Evolutionary conservation across 1,140 invertebrate species (phyloP).

Genomic region (Bombus superbus): DNA sequence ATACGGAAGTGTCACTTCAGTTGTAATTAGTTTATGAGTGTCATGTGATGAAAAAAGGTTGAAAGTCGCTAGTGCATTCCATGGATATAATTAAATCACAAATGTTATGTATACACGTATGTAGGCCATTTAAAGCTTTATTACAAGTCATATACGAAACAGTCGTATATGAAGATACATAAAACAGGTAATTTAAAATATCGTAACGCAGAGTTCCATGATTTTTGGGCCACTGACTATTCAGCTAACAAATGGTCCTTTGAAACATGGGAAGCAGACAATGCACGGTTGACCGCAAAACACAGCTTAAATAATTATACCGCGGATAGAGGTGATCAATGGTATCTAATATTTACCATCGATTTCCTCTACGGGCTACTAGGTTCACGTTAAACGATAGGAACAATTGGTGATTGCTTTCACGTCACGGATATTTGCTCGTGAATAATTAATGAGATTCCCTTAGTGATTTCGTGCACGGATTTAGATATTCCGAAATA

Average conservation of each 20-base stretch:
- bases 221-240: neutral
- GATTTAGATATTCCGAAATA: slow-evolving; percentile 66
- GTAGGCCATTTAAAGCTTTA: neutral
- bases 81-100: no score
- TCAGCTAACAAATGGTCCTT: neutral
- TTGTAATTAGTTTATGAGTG: neutral
- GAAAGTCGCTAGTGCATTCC: no score
- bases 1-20: neutral
- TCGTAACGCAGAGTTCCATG: neutral
- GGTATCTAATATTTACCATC: slow-evolving; percentile 59
- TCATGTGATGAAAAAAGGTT: no score
- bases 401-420: slow-evolving; percentile 68
- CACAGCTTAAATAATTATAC: slow-evolving; percentile 54
- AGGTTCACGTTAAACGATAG: slow-evolving; percentile 56
- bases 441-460: slow-evolving; percentile 71
- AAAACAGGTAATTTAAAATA: neutral
- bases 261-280: neutral
- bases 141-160: neutral
- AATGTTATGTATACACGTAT: no score
- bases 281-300: slow-evolving; percentile 1
- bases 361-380: slow-evolving; percentile 53
- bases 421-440: slow-evolving; percentile 66
- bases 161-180: no score
- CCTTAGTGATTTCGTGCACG: slow-evolving; percentile 46
- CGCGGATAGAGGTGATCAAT: slow-evolving; percentile 47